Percentiles rank a stretch among this genome's conserved stretches.
Evolutionary conservation across 2,113 vertebrate genomes (phyloP).

Genomic region (Deroptyus accipitrinus): DNA sequence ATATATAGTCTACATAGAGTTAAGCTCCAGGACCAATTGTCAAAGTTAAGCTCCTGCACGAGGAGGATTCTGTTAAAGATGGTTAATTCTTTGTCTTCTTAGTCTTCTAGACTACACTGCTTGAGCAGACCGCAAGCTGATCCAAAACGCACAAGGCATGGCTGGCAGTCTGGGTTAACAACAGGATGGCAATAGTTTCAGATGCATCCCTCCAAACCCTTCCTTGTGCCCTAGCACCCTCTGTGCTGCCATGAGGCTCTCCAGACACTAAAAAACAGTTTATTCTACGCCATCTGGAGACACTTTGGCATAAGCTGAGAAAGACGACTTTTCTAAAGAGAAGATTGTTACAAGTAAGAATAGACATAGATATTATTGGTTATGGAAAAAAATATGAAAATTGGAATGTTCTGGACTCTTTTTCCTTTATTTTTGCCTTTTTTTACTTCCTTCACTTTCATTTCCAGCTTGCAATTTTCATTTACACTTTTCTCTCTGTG

Average conservation of each 20-base stretch:
- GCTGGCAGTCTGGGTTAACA: neutral
- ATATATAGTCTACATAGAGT: neutral
- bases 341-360: neutral
- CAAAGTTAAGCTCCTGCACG: neutral
- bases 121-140: neutral
- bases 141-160: neutral
- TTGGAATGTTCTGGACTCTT: neutral
- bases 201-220: neutral
- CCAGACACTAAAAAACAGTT: neutral
- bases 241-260: neutral
- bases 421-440: neutral
- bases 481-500: neutral
- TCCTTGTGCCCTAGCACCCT: neutral
- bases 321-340: neutral
- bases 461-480: neutral
- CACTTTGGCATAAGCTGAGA: neutral
- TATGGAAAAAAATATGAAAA: neutral
- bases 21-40: neutral
- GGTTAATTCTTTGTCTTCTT: neutral
- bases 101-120: neutral
- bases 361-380: neutral
- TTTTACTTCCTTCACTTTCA: neutral
- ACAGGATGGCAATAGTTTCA: neutral
- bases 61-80: neutral
- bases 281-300: neutral